Evolutionary conservation across 2,888 invertebrate genomes (phyloP), one percentile per base, ranked within the genome.

Genomic region (Eilema depressum): DNA sequence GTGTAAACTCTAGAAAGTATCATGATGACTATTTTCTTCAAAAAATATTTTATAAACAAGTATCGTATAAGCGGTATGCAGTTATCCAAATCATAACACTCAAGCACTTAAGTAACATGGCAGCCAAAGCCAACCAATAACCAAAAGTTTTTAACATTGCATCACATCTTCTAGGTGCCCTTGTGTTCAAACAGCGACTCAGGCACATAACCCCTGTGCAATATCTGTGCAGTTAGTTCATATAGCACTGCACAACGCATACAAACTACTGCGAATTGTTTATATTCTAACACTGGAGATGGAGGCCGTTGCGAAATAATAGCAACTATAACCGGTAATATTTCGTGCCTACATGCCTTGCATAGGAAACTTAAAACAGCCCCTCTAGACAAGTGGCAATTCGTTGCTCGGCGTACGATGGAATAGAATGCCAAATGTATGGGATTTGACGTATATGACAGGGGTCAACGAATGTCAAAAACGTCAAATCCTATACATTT

Each of bases 241-340:
- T 53, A 53, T 53, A 53, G 20, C 53, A n/a, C 5, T 2, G 53
- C 10, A 53, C 53, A 53, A 20, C 8, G 53, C 53, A 53, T 53
- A n/a, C 10, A 53, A 53, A 53, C n/a, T n/a, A 53, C 53, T 53
- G 10, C n/a, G n/a, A 53, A 53, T 53, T 53, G 47, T 47, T 37
- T 37, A 23, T 37, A 20, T 41, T 63, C 26, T 41, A 41, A 41
- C 17, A 26, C 5, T 26, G 5, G 2, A 41, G 63, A 41, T 17
- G 25, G 10, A 63, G 25, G 25, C 0, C 41, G 11, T 26, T 63
- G 41, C 26, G 41, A 63, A 63, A 63, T 63, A 41, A 63, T 41
- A 37, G 20, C 20, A 63, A 63, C 63, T 37, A 63, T 63, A 63
- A 63, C 63, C 37, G 63, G 41, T 63, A 63, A 25, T 63, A 63